Evolutionary conservation across 2,888 invertebrate genomes (phyloP).

Genomic region (Acleris holmiana): DNA sequence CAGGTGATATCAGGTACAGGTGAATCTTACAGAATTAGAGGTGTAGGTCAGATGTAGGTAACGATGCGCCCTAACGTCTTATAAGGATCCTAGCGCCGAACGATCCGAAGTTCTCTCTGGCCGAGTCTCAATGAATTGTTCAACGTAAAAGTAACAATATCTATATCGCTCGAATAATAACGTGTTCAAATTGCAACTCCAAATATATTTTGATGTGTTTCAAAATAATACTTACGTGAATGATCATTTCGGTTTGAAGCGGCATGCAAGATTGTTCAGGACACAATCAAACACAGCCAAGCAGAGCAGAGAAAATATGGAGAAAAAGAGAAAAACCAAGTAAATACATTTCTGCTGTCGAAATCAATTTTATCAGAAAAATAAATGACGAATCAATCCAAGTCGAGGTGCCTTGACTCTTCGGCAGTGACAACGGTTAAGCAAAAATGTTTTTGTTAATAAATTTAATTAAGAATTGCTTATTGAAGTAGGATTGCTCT

Average conservation of each 20-base stretch:
- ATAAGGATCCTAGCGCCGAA: conserved; percentile 29
- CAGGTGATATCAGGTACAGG: conserved; percentile 71
- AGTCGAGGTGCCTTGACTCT: conserved; percentile 77
- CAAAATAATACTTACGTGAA: conserved; percentile 90
- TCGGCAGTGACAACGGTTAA: conserved; percentile 40
- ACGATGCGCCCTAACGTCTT: conserved; percentile 51
- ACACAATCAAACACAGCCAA: conserved; percentile 93
- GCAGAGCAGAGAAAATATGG: conserved; percentile 92
- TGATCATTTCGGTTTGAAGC: conserved; percentile 89
- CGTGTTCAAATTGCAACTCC: conserved; percentile 47
- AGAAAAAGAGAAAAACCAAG: conserved; percentile 90
- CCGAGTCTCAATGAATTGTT: conserved; percentile 20
- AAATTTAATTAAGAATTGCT: conserved; percentile 23
- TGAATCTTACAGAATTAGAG: conserved; percentile 50
- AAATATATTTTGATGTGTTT: conserved; percentile 75
- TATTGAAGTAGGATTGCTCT: conserved; percentile 38
- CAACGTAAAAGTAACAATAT: conserved; percentile 35
- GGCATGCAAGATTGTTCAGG: conserved; percentile 91
- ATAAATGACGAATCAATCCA: conserved; percentile 80
- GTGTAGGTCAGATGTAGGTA: conserved; percentile 44
- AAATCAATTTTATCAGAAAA: conserved; percentile 81
- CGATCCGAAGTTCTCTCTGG: conserved; percentile 20
- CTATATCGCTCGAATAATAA: conserved; percentile 37
- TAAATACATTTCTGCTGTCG: conserved; percentile 86
- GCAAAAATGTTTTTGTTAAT: conserved; percentile 27